Conservation (phyloP, 2,797 vertebrate species). For the Miichthys miiuy region DNA sequence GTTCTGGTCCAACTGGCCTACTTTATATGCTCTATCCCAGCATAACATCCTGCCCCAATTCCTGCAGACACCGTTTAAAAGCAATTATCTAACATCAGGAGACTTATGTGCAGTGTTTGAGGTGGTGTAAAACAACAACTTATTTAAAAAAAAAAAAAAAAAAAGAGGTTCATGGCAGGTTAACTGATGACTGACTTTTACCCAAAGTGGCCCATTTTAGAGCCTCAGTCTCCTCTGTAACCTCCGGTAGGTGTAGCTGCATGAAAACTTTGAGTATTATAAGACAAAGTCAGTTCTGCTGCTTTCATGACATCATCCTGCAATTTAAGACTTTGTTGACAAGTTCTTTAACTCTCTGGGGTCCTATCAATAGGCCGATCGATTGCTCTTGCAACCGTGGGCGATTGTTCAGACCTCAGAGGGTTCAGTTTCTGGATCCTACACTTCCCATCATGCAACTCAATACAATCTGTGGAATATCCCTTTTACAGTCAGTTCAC, state of each 20-base stretch:
- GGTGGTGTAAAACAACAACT: neutral
- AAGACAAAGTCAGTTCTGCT: neutral
- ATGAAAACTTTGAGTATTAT: neutral
- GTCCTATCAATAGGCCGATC: no score
- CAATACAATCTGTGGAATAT: neutral
- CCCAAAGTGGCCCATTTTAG: neutral
- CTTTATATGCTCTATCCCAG: neutral
- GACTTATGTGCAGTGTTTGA: no score
- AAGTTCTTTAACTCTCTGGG: neutral
- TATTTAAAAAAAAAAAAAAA: neutral
- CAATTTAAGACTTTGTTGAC: neutral
- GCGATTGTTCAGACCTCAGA: no score
- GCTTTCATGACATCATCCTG: neutral
- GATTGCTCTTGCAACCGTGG: no score
- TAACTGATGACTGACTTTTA: neutral
- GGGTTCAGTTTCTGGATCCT: neutral
- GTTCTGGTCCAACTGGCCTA: conserved; percentile 26
- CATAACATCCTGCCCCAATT: conserved; percentile 7
- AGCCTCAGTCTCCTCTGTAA: neutral
- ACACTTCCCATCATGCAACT: conserved; percentile 7
- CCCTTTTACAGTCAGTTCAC: no score
- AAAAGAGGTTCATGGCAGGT: neutral
- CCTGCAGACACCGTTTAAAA: conserved; percentile 21
- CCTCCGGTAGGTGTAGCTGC: neutral
- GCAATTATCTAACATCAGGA: conserved; percentile 5